Base-by-base conservation (phyloP, 2,888 invertebrate genomes). In the Thymelicus lineola region DNA sequence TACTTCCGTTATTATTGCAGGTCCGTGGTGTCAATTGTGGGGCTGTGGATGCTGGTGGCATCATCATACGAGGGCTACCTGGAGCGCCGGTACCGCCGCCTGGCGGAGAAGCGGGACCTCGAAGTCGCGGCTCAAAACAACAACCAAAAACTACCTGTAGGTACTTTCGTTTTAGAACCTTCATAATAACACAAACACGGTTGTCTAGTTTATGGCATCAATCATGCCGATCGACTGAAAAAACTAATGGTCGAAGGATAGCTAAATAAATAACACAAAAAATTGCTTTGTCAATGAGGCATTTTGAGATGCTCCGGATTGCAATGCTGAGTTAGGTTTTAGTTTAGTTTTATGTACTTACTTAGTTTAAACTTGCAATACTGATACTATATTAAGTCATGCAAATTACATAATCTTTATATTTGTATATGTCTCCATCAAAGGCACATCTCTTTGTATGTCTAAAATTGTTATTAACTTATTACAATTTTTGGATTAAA, bases 21-120 rank as follows among this genome's bases (percentile, higher is more conserved):
- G 73, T 90, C 95, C 3, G 92, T 94, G 58, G 87, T 89, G 70
- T 76, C 93, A 6, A 76, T 90, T 10, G 92, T 95, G 15, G 75
- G 93, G 0, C 78, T 95, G 9, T 83, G 96, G 77, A 95, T 96
- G 90, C 82, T 96, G 65, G 84, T 94, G 66, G 95, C 95, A 1
- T 96, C 96, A 0, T 81, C 95, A 50, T 96, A 96, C 83, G 96
- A 97, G 77, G 93, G 94, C 48, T 89, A 93, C 72, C 82, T 95
- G 66, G 90, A 90, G 77, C 80, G 89, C 36, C 85, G 82, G 59
- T 94, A 94, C 78, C 85, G 92, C 58, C 86, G 90, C 71, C 85
- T 86, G 45, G 82, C 85, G 66, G 86, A 84, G 71, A 79, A 80
- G n/a, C 79, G 87, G 57, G 94, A 95, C 79, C 86, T 90, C 15